These are phyloP conservation scores for Himalopsyche tibetana DNA, from an alignment of 2,888 invertebrate species.

Conservation along the genomic window DNA sequence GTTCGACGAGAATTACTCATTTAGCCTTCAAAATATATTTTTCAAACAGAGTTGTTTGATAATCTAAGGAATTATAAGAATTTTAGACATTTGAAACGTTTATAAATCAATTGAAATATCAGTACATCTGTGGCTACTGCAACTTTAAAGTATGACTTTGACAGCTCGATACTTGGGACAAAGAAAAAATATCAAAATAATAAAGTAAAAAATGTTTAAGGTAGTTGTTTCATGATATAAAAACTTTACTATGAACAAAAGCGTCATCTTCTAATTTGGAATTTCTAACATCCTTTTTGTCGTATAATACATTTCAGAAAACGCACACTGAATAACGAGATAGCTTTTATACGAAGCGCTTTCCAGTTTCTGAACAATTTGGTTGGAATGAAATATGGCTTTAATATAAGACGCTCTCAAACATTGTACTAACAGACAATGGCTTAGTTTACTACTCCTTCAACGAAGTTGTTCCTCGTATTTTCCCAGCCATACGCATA, in stretches of 20 bases:
- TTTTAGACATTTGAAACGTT: no score
- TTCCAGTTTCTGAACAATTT: conserved; percentile 20
- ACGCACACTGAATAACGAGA: neutral
- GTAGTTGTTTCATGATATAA: no score
- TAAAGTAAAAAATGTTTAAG: no score
- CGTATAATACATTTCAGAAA: neutral
- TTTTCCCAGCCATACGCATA: neutral
- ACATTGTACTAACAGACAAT: conserved; percentile 30
- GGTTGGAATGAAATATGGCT: conserved; percentile 15
- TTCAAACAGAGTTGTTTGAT: no score
- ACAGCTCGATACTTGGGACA: no score
- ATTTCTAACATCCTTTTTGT: neutral
- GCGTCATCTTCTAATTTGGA: neutral
- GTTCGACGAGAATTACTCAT: no score
- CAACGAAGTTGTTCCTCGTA: neutral
- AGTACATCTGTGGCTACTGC: no score
- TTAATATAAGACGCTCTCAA: conserved; percentile 25
- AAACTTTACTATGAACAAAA: neutral
- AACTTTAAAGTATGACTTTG: no score
- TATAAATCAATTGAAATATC: no score
- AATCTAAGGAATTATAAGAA: no score
- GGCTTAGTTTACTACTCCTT: conserved; percentile 4
- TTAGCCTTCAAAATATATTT: no score
- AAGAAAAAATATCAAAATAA: no score
- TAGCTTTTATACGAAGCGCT: neutral